These are phyloP conservation scores for Schmidtea mediterranea DNA, from an alignment of 1,140 invertebrate genomes.

Conservation along the genomic window DNA sequence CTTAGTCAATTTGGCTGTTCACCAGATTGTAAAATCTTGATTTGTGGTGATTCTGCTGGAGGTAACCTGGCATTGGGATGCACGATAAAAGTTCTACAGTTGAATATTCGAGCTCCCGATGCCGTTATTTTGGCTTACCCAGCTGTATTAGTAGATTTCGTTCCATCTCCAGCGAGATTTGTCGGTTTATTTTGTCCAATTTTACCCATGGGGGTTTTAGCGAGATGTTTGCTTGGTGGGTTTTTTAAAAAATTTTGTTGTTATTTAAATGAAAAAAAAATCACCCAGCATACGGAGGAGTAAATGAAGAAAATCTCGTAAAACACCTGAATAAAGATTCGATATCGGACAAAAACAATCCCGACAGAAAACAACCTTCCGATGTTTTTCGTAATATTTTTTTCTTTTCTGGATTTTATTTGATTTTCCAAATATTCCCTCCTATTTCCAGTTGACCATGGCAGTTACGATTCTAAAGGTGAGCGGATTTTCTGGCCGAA, in stretches of 20 bases:
- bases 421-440: too few species aligned
- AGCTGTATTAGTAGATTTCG: slow-evolving; percentile 37
- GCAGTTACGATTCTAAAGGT: too few species aligned
- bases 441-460: too few species aligned
- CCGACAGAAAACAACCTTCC: too few species aligned
- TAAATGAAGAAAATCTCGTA: slow-evolving; percentile 11
- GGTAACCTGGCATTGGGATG: slow-evolving; percentile 50
- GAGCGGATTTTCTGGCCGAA: too few species aligned
- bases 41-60: slow-evolving; percentile 60
- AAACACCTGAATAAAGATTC: neutral
- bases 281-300: slow-evolving; percentile 17
- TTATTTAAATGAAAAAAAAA: too few species aligned
- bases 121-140: slow-evolving; percentile 60
- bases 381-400: too few species aligned
- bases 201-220: slow-evolving; percentile 50
- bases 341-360: too few species aligned
- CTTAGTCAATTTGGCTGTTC: slow-evolving; percentile 26
- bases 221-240: slow-evolving; percentile 28
- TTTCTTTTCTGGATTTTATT: too few species aligned
- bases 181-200: slow-evolving; percentile 73
- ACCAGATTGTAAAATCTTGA: slow-evolving; percentile 35
- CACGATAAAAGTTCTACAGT: slow-evolving; percentile 52
- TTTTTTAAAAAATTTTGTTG: neutral
- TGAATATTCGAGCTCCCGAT: slow-evolving; percentile 44
- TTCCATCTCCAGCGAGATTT: slow-evolving; percentile 65